phyloP scores from a whole-genome alignment of 2,797 vertebrate genomes.

The Schizothorax lantsangensis region DNA sequence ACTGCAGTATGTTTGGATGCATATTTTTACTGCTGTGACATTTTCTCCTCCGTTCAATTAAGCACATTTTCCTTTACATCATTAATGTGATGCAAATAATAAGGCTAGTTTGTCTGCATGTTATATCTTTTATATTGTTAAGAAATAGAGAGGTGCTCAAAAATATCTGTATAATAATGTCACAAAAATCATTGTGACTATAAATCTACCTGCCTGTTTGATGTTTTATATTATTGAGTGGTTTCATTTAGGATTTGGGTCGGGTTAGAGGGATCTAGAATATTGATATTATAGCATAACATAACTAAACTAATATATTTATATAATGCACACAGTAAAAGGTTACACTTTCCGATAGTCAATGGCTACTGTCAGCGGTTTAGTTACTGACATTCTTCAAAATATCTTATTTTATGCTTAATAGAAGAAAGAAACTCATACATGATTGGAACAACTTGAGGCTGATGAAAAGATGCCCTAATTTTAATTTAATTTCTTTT shows the following conservation, averaged over 20 bases:
- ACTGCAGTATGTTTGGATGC: neutral
- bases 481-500: neutral
- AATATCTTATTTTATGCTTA: neutral
- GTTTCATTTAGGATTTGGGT: neutral
- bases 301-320: neutral
- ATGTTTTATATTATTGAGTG: neutral
- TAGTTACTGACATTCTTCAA: neutral
- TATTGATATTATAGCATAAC: neutral
- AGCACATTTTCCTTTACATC: neutral
- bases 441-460: neutral
- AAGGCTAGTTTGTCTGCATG: neutral
- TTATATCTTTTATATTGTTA: neutral
- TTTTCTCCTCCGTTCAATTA: neutral
- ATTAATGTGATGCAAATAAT: neutral
- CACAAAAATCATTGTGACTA: neutral
- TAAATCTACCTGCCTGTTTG: neutral
- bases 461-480: neutral
- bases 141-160: neutral
- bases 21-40: neutral
- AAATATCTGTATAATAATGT: neutral
- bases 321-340: conserved; percentile 22
- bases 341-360: neutral
- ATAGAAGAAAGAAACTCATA: neutral
- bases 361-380: too few species aligned
- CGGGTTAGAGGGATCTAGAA: neutral